Percentiles rank a stretch among this genome's conserved stretches.
phyloP scores from a whole-genome alignment of 2,113 vertebrate genomes.

The Rhombomys opimus region DNA sequence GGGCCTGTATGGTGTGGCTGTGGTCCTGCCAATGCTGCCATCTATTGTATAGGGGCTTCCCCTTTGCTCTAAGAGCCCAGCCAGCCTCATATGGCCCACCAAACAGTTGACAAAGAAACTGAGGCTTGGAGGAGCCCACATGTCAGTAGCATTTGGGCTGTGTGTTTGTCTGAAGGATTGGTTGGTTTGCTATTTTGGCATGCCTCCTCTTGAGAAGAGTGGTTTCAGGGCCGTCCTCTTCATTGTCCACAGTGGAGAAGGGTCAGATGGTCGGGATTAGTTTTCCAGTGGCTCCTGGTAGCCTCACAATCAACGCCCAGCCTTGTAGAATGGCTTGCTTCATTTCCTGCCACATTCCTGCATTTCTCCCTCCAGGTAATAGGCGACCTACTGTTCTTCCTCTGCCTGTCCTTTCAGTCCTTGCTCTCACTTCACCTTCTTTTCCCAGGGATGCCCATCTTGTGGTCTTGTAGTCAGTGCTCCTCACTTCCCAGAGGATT shows the following conservation, averaged over 20 bases:
- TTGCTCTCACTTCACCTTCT: background rate
- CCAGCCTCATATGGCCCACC: fast-evolving
- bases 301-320: background rate
- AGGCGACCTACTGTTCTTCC: background rate
- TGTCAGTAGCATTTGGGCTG: background rate
- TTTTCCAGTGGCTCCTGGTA: constrained; percentile 13
- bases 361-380: background rate
- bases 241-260: background rate
- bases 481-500: background rate
- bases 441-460: background rate
- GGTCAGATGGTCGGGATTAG: background rate
- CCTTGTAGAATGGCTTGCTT: background rate
- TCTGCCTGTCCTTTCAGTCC: no score
- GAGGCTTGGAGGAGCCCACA: background rate
- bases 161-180: background rate
- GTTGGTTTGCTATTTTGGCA: background rate
- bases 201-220: background rate
- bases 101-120: background rate
- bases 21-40: background rate
- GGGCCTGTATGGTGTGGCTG: background rate
- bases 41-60: fast-evolving
- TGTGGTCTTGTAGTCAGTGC: background rate
- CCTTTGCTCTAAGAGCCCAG: background rate
- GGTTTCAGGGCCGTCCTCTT: background rate
- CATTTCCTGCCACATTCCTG: background rate